Evolutionary conservation across 1,140 invertebrate genomes (phyloP).

Genomic region (Drosophila micromelanica): DNA sequence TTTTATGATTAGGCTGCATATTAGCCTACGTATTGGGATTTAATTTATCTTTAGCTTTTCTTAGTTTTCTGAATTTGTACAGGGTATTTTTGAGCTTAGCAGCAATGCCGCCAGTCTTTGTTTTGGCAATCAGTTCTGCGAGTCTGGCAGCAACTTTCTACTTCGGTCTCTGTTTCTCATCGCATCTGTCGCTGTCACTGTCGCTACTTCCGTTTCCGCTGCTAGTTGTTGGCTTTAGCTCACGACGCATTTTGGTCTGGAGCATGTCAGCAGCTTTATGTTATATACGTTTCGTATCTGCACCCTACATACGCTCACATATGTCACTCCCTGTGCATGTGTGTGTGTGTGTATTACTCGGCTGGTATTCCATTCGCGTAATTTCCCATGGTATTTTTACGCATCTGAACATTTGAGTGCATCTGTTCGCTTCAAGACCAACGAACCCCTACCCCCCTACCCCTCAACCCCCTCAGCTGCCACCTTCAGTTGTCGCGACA

Average conservation of each 20-base stretch:
- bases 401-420: slow-evolving; percentile 63
- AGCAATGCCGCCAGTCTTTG: neutral
- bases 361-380: slow-evolving; percentile 74
- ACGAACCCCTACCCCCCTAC: neutral
- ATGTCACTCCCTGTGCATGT: slow-evolving; percentile 12
- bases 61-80: neutral
- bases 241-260: slow-evolving; percentile 6
- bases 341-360: slow-evolving; percentile 22
- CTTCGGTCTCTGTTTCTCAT: slow-evolving; percentile 22
- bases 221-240: slow-evolving; percentile 64
- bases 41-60: no score
- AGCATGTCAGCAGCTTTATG: slow-evolving; percentile 78
- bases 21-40: neutral
- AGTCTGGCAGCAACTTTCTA: slow-evolving; percentile 33
- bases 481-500: slow-evolving; percentile 55
- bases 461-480: slow-evolving; percentile 11
- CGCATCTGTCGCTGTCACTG: slow-evolving; percentile 57
- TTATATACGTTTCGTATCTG: slow-evolving; percentile 45
- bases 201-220: slow-evolving; percentile 75
- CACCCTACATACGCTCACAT: slow-evolving; percentile 23
- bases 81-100: neutral
- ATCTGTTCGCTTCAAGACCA: slow-evolving; percentile 30
- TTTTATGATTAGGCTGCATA: neutral
- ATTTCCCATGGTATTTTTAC: slow-evolving; percentile 74
- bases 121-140: slow-evolving; percentile 65